Conservation (phyloP, 2,888 invertebrate genomes). For the Sphaerophoria taeniata region DNA sequence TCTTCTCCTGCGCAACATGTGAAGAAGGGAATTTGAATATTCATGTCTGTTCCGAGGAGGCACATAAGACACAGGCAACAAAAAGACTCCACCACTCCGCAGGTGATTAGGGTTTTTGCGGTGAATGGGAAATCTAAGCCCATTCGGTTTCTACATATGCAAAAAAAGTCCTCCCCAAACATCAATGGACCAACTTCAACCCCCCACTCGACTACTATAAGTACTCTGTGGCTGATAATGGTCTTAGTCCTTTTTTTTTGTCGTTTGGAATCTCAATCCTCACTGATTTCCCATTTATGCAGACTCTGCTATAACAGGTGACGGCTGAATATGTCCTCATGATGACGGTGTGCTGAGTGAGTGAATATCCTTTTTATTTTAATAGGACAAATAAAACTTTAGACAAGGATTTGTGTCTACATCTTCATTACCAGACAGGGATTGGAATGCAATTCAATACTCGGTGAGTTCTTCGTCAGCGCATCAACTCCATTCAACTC, state of each 20-base stretch:
- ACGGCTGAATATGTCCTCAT: background rate
- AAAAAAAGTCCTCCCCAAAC: slow-evolving; percentile 29
- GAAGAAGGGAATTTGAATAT: slow-evolving; percentile 73
- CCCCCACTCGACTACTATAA: background rate
- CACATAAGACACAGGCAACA: slow-evolving; percentile 22
- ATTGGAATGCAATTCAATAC: slow-evolving; percentile 62
- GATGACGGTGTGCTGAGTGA: background rate
- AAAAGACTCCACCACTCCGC: slow-evolving; percentile 67
- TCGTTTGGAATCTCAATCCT: slow-evolving; percentile 32
- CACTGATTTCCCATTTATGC: slow-evolving; percentile 40
- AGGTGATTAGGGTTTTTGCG: slow-evolving; percentile 73
- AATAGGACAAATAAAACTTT: slow-evolving; percentile 67
- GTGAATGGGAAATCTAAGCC: slow-evolving; percentile 63
- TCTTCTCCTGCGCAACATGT: slow-evolving; percentile 61
- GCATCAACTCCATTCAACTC: slow-evolving; percentile 39
- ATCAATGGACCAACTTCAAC: background rate
- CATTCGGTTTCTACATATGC: no score
- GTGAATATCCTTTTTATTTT: slow-evolving; percentile 55
- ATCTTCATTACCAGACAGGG: slow-evolving; percentile 71
- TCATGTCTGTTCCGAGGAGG: slow-evolving; percentile 52
- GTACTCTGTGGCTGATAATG: slow-evolving; percentile 54
- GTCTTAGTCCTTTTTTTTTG: slow-evolving; percentile 24
- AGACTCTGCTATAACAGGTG: slow-evolving; percentile 33
- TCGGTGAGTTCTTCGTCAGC: slow-evolving; percentile 15
- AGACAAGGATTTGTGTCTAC: slow-evolving; percentile 70